phyloP scores from a whole-genome alignment of 2,113 vertebrate species.

The Lepidothrix coronata region DNA sequence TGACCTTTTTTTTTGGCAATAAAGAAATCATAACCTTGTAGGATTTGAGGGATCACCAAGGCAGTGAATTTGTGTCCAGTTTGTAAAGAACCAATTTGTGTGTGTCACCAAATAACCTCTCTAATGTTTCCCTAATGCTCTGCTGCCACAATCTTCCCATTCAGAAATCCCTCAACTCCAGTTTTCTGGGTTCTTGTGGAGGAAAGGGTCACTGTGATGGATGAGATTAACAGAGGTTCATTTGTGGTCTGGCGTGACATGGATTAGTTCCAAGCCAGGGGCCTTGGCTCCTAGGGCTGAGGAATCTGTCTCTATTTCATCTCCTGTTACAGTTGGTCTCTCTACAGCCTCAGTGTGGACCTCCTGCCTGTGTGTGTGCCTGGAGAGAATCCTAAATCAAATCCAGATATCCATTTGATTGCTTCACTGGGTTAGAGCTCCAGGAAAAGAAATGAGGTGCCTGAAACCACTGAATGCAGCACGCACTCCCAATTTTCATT shows the following conservation, averaged over 20 bases:
- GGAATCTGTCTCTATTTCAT: not conserved
- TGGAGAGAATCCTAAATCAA: constrained; percentile 8
- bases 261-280: not conserved
- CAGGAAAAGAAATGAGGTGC: not conserved
- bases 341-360: fast-evolving
- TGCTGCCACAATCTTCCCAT: not conserved
- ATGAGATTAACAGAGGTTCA: not conserved
- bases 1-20: not conserved
- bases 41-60: not conserved
- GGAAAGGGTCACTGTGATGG: not conserved
- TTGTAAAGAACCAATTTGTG: not conserved
- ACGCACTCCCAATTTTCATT: not conserved
- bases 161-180: not conserved
- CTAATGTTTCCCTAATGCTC: not conserved
- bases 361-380: not conserved
- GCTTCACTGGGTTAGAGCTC: not conserved
- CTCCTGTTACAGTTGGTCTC: not conserved
- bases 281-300: not conserved
- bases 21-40: not conserved
- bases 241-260: not conserved
- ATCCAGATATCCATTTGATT: not conserved
- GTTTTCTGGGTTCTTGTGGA: not conserved
- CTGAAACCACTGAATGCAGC: not conserved
- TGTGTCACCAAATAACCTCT: not conserved
- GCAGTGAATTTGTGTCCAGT: not conserved